These are phyloP conservation scores for Drosophila colorata DNA, from an alignment of 2,888 invertebrate genomes.

Conservation along the genomic window DNA sequence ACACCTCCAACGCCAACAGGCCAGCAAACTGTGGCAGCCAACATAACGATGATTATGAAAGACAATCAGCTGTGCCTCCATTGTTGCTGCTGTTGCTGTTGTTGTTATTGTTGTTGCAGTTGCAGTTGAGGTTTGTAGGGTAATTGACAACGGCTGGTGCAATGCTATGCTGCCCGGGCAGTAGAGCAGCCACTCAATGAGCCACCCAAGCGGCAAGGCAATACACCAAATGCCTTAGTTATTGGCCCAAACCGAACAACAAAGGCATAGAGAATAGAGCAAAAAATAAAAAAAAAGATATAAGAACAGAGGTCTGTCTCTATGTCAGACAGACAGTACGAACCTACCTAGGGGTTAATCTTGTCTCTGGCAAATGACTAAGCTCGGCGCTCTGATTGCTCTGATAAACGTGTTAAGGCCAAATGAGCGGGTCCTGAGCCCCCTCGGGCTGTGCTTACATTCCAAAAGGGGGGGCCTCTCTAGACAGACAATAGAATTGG, in stretches of 20 bases:
- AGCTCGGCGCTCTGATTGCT: constrained; percentile 61
- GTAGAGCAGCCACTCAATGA: constrained; percentile 64
- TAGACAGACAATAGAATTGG: neutral
- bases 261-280: constrained; percentile 16
- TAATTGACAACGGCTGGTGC: constrained; percentile 69
- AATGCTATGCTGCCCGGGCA: constrained; percentile 27
- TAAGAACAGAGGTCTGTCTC: too few relatives aligned
- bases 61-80: constrained; percentile 74
- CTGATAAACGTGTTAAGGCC: constrained; percentile 61
- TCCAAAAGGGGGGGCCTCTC: constrained; percentile 1
- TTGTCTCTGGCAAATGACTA: constrained; percentile 46
- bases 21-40: constrained; percentile 35
- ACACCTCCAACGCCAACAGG: constrained; percentile 48
- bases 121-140: constrained; percentile 75
- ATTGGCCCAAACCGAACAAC: constrained; percentile 57
- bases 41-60: constrained; percentile 71
- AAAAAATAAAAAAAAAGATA: neutral
- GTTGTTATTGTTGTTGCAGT: constrained; percentile 11
- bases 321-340: constrained; percentile 25
- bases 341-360: constrained; percentile 57
- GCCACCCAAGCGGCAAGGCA: constrained; percentile 71
- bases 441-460: neutral
- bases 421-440: constrained; percentile 11
- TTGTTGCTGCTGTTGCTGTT: constrained; percentile 33
- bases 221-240: constrained; percentile 63